Evolutionary conservation across 35 echinoderm and acorn worm genomes (phyloP), one percentile per base, ranked within the genome.

Genomic region (Nesometra sesokonis): DNA sequence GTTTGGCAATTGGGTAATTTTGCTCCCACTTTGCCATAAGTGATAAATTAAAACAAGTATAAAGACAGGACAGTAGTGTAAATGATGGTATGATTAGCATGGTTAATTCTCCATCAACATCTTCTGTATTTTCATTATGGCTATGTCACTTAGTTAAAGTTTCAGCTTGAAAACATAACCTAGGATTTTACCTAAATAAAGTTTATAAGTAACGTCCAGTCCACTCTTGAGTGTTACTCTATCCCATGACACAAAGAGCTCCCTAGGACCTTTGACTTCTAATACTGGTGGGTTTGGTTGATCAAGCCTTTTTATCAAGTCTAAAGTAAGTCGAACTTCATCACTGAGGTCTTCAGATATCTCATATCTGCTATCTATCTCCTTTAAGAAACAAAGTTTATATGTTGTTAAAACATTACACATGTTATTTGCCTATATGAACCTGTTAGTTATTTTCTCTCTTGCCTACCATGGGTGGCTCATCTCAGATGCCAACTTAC

Each of bases 311-410:
- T 91, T 93, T 84, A 97, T 46, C 29, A 93, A 67, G 83, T 93
- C 95, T 34, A 93, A 87, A 17, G 95, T 93, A 80, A 97, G 47
- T 13, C 80, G 86, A 23, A 97, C 89, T 85, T 97, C 95, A 31
- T 97, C 95, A 39, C 87, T 84, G 31, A 97, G 89, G 47, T 97
- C 95, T 33, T 90, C 78, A 23, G 87, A 77, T 34, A 46, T 34
- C 76, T 52, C 29, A 13, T 30, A 19, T 90, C 29, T 34, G 38
- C 57, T 33, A 77, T 82, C 78, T 81, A 76, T 33, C 5, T n/a
- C 32, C 23, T 85, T 85, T 23, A 31, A 46, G 32, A 47, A 35
- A 7, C 32, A 35, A 36, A 21, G 17, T 35, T 34, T 30, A 84
- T 9, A 3, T 17, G 21, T 40, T 85, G 11, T 9, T 33, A 21